Evolutionary conservation across 2,888 invertebrate species (phyloP).

Genomic region (Erebia aethiops): DNA sequence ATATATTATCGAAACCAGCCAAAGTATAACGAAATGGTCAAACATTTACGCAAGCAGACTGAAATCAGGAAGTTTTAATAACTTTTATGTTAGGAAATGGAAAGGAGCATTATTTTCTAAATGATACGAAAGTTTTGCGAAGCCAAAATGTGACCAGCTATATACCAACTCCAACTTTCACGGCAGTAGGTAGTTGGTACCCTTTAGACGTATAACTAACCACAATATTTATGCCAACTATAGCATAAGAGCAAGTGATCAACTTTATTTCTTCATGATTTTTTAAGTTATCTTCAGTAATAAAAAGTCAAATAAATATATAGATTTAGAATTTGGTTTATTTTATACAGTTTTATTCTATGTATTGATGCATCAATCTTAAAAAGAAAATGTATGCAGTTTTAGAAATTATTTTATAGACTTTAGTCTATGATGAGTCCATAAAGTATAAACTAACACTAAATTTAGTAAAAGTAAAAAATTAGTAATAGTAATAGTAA

Average conservation of each 20-base stretch:
- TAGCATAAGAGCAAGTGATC: constrained; percentile 6
- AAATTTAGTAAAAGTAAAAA: too few relatives aligned
- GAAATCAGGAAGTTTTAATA: constrained; percentile 13
- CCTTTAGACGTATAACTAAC: constrained; percentile 41
- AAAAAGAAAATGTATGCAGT: too few relatives aligned
- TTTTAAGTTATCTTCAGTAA: too few relatives aligned
- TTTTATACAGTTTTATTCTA: too few relatives aligned
- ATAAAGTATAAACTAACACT: too few relatives aligned
- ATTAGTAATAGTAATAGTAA: too few relatives aligned
- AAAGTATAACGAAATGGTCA: not conserved
- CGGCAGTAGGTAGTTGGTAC: constrained; percentile 35
- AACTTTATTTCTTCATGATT: too few relatives aligned
- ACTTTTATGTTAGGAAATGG: constrained; percentile 6
- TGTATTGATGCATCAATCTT: too few relatives aligned
- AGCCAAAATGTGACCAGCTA: constrained; percentile 41
- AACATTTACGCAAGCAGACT: not conserved
- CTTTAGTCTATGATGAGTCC: too few relatives aligned
- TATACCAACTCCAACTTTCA: constrained; percentile 33
- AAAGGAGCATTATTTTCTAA: constrained; percentile 16
- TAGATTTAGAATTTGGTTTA: too few relatives aligned
- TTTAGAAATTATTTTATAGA: too few relatives aligned
- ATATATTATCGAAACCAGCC: not conserved
- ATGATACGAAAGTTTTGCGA: constrained; percentile 32
- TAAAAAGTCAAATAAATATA: too few relatives aligned
- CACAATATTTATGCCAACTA: constrained; percentile 46